Evolutionary conservation across 2,888 invertebrate genomes (phyloP), one percentile per base, ranked within the genome.

Genomic region (Camptogramma bilineatum): DNA sequence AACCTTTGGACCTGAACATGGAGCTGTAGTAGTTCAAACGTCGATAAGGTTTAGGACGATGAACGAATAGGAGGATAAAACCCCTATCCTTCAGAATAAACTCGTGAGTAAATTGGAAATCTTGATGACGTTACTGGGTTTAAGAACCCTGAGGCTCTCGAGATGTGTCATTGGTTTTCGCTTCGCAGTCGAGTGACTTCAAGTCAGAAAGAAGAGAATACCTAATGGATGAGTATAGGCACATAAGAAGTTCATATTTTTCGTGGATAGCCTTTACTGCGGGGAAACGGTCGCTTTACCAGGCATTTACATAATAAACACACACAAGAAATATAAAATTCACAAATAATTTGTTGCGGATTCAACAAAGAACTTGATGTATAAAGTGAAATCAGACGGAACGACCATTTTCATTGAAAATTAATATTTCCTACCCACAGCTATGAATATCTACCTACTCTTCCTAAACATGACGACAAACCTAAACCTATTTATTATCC

Each of bases 111-210:
- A 80, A 81, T 81, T 80, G 77, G 73, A 78, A 78, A 81, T 76
- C 74, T 77, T 78, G 76, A 81, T 77, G 81, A 79, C 75, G 74
- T 75, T 73, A 73, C 73, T 64, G 73, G 77, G 74, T 74, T 76
- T 74, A 75, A 72, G 75, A 75, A 66, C 69, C 73, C 65, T 63
- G 62, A 68, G 75, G 73, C 76, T 73, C 66, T 73, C 57, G 69
- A 69, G 70, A 75, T 76, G 70, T 74, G 72, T 70, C 72, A 71
- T 73, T 72, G 71, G 68, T 68, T 72, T 75, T 70, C 69, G 64
- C 68, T 74, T 75, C 74, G 65, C 72, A 73, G 67, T 75, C 69
- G 71, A 77, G 69, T 72, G 71, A 74, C 69, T 72, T 72, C 48
- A 63, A 78, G 71, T 71, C 62, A 71, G 67, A 75, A 73, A 64